Percentiles rank a stretch among this genome's conserved stretches.
Conservation (phyloP, 2,888 invertebrate species). For the Limenitis camilla region DNA sequence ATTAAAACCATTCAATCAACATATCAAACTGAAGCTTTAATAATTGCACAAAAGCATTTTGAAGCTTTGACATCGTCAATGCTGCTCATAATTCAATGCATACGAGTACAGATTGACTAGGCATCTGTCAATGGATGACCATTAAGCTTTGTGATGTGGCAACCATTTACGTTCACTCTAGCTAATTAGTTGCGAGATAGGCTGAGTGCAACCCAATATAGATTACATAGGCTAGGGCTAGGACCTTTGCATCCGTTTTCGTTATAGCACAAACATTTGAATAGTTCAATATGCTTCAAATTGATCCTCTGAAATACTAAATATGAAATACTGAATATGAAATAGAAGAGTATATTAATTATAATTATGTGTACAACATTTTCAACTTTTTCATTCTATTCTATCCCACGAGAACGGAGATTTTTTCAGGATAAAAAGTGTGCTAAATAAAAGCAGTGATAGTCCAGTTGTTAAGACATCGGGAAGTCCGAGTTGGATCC, state of each 20-base stretch:
- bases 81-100: background rate
- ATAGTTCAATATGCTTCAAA: constrained; percentile 1
- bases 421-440: too few species aligned
- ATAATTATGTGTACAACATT: too few species aligned
- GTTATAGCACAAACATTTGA: constrained; percentile 4
- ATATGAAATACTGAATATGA: background rate
- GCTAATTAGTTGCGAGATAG: constrained; percentile 19
- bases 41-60: background rate
- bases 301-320: background rate
- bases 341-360: background rate
- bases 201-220: constrained; percentile 14
- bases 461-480: too few species aligned
- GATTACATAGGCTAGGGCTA: constrained; percentile 1
- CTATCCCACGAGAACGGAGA: too few species aligned
- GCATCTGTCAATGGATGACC: constrained; percentile 11
- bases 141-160: constrained; percentile 17
- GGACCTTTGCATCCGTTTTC: constrained; percentile 8
- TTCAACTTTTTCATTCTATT: too few species aligned
- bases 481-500: too few species aligned
- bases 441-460: too few species aligned
- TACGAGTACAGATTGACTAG: constrained; percentile 7
- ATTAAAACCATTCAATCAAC: too few species aligned
- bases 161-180: constrained; percentile 19
- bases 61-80: background rate
- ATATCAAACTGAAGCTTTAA: background rate